Conservation (phyloP, 2,888 invertebrate genomes). For the Drosophila pegasa region DNA sequence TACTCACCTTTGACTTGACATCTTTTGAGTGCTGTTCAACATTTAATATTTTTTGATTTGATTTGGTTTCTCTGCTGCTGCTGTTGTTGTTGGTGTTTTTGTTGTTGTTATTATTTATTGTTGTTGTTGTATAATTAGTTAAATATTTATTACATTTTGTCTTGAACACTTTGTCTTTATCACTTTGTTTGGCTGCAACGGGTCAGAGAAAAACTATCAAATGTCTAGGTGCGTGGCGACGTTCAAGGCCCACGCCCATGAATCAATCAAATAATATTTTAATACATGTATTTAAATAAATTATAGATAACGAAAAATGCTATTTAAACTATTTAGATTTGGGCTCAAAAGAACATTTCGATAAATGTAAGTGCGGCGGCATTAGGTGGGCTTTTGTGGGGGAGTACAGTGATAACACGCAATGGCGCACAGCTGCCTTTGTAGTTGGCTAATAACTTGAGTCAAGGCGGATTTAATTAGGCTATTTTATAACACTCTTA, state of each 20-base stretch:
- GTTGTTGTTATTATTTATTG: conserved; percentile 17
- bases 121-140: conserved; percentile 50
- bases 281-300: conserved; percentile 56
- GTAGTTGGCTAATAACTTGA: neutral
- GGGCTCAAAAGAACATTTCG: conserved; percentile 41
- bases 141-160: conserved; percentile 71
- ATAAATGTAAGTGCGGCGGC: conserved; percentile 25
- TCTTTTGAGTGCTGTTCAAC: conserved; percentile 37
- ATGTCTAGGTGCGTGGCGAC: conserved; percentile 48
- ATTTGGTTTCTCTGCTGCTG: conserved; percentile 17
- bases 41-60: conserved; percentile 15
- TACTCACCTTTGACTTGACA: conserved; percentile 73
- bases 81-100: conserved; percentile 27
- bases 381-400: conserved; percentile 12
- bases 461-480: no score
- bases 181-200: conserved; percentile 72
- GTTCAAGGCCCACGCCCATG: conserved; percentile 14
- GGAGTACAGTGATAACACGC: neutral
- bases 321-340: neutral
- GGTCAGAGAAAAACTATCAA: conserved; percentile 51
- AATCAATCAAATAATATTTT: conserved; percentile 65
- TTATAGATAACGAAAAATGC: neutral
- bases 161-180: conserved; percentile 79
- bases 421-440: conserved; percentile 3
- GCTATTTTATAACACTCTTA: no score